Conservation (phyloP, 2,888 invertebrate species). For the Neria commutata region DNA sequence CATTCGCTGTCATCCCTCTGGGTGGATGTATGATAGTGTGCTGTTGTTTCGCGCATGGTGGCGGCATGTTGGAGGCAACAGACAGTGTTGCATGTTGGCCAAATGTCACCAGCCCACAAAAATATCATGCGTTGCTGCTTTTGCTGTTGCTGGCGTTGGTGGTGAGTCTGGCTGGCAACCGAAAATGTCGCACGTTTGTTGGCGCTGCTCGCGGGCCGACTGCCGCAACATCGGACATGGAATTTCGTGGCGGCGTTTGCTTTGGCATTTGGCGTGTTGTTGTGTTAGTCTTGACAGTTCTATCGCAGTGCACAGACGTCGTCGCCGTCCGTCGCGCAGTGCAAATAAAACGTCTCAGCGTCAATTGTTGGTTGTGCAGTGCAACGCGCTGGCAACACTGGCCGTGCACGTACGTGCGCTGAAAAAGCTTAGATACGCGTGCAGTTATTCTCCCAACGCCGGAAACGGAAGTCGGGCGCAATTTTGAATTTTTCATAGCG, state of each 20-base stretch:
- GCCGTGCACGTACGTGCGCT: background rate
- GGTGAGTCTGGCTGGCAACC: conserved; percentile 13
- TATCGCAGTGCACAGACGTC: conserved; percentile 55
- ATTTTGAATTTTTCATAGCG: too few relatives aligned
- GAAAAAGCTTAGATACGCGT: too few relatives aligned
- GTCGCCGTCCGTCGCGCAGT: too few relatives aligned
- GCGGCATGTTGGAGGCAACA: too few relatives aligned
- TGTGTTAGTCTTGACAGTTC: conserved; percentile 55
- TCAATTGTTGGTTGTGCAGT: background rate
- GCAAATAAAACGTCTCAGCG: conserved; percentile 26
- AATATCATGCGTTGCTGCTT: conserved; percentile 11
- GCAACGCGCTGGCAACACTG: background rate
- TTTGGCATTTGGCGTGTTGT: conserved; percentile 23
- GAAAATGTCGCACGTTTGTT: conserved; percentile 50
- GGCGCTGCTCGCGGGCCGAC: background rate
- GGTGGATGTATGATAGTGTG: too few relatives aligned
- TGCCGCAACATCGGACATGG: background rate
- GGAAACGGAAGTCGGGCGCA: background rate
- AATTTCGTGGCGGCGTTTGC: background rate
- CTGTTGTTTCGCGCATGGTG: too few relatives aligned
- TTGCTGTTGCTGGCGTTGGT: conserved; percentile 15
- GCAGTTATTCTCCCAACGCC: too few relatives aligned
- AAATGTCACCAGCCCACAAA: background rate
- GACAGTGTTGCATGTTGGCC: too few relatives aligned
- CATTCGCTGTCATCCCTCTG: too few relatives aligned